These are phyloP conservation scores for Gandaritis pyraliata DNA, from an alignment of 2,888 invertebrate species.

Conservation along the genomic window DNA sequence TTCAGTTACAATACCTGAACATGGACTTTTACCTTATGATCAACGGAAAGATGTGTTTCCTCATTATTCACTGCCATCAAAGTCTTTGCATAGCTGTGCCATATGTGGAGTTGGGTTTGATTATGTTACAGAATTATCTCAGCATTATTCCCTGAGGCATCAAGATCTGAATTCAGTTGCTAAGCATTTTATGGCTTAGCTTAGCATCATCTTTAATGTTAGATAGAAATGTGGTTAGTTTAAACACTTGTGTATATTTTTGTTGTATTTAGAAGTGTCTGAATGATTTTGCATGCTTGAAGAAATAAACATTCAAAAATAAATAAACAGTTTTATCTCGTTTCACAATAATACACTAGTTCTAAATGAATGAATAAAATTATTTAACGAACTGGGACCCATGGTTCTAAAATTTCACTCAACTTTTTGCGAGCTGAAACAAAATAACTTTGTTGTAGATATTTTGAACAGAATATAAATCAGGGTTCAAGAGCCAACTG, in stretches of 20 bases:
- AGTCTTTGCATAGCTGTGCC: constrained; percentile 56
- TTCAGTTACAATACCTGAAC: constrained; percentile 49
- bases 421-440: constrained; percentile 86
- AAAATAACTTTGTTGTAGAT: constrained; percentile 34
- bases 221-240: background rate
- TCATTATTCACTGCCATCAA: constrained; percentile 45
- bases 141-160: constrained; percentile 66
- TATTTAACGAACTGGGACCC: constrained; percentile 87
- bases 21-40: constrained; percentile 49
- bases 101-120: constrained; percentile 68
- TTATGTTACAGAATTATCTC: constrained; percentile 60
- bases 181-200: constrained; percentile 39
- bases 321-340: constrained; percentile 22
- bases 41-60: constrained; percentile 57
- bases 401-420: constrained; percentile 85
- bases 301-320: constrained; percentile 14
- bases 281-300: constrained; percentile 19
- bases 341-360: constrained; percentile 29
- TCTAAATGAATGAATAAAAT: constrained; percentile 23
- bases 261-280: background rate
- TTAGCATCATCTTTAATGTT: constrained; percentile 7
- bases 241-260: background rate
- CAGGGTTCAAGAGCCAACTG: too few relatives aligned
- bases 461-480: background rate
- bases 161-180: constrained; percentile 53